phyloP scores from a whole-genome alignment of 2,888 invertebrate species.

The Tetragonisca angustula region DNA sequence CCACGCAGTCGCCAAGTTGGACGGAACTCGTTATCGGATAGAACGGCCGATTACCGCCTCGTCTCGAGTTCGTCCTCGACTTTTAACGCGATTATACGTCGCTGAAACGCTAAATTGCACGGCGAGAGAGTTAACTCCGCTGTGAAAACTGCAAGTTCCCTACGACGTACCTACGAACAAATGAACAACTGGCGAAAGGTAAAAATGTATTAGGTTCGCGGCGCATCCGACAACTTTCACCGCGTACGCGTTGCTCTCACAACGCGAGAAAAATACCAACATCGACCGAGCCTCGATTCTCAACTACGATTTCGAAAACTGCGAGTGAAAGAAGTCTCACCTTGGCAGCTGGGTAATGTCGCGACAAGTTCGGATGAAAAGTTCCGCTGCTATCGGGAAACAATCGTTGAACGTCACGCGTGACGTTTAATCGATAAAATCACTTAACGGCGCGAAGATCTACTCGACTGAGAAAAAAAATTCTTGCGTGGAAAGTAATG shows the following conservation, averaged over 20 bases:
- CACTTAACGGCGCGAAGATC: constrained; percentile 26
- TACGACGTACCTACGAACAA: constrained; percentile 49
- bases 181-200: constrained; percentile 26
- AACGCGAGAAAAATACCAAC: background rate
- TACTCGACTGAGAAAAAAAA: background rate
- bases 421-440: constrained; percentile 27
- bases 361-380: background rate
- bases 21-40: constrained; percentile 76
- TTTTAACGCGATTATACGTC: constrained; percentile 75
- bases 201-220: constrained; percentile 7
- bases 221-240: background rate
- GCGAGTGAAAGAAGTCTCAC: background rate
- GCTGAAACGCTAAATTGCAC: constrained; percentile 70
- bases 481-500: background rate
- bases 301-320: background rate
- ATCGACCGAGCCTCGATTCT: no score
- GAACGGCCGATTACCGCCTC: constrained; percentile 75
- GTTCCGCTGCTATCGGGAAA: background rate
- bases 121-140: constrained; percentile 67
- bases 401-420: constrained; percentile 1
- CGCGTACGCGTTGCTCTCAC: background rate
- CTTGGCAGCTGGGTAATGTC: background rate
- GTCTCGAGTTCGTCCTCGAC: constrained; percentile 75
- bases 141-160: constrained; percentile 62
- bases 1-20: constrained; percentile 69